Base-by-base conservation (phyloP, 2,888 invertebrate genomes). In the Lordiphosa fenestrarum region DNA sequence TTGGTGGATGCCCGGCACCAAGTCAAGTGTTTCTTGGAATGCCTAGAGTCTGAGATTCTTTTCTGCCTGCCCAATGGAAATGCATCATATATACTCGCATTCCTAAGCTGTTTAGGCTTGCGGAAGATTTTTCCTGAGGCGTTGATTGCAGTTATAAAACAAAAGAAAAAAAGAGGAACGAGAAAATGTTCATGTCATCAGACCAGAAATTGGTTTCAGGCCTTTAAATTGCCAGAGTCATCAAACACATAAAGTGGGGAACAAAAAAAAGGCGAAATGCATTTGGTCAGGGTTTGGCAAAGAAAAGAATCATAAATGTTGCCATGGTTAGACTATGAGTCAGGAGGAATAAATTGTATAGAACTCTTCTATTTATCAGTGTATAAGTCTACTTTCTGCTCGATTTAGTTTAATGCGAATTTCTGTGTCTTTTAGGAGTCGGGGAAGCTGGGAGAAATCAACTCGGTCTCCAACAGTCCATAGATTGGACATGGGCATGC, bases 1-100 rank as follows among this genome's bases (percentile, higher is more conserved):
- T 19, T 40, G 39, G 12, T 37, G 54, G 54, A 40, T 54, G 12
- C 46, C 25, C 36, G 48, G 49, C 53, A 53, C 44, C 52, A 39
- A 71, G 61, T 80, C 65, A 68, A 80, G 80, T 83, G 65, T 41
- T 80, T 83, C 80, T 63, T 19, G 67, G 84, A 80, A 80, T 69
- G 64, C 71, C 52, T 33, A 53, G 56, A 10, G 41, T 62, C 61
- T 66, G 53, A 61, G 56, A 59, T 56, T 54, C 50, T 66, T 60
- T 54, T 13, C 47, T 37, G 44, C 37, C 56, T 63, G 50, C 53
- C 10, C 47, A 21, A 30, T 38, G 42, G 36, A 48, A 37, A 53
- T 53, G 50, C 46, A 55, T 33, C 60, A 66, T 41, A 49, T 41
- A 49, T 25, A 37, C 6, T 46, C 53, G 35, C 39, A 37, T 21